Conservation (phyloP, 2,113 vertebrate species). For the Sitta europaea region DNA sequence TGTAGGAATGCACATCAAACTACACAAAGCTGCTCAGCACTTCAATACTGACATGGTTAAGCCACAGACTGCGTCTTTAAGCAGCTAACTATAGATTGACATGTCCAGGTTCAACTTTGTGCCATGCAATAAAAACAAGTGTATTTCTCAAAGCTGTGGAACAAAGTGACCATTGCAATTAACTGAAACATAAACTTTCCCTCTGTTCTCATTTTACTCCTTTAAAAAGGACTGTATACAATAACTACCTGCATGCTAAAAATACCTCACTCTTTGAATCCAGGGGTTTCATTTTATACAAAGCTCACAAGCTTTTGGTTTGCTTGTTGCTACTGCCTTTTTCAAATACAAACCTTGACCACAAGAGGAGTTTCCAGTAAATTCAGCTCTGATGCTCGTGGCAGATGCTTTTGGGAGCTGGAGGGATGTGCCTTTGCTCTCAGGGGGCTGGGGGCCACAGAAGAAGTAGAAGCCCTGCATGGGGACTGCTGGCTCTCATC, state of each 20-base stretch:
- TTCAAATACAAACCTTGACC: constrained; percentile 72
- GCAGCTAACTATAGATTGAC: not conserved
- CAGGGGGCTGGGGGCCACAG: constrained; percentile 38
- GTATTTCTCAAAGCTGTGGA: not conserved
- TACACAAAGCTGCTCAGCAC: not conserved
- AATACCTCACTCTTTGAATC: not conserved
- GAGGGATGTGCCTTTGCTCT: not conserved
- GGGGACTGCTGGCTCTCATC: constrained; percentile 62
- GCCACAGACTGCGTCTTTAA: not conserved
- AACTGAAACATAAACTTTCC: not conserved
- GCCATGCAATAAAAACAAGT: not conserved
- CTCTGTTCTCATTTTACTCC: not conserved
- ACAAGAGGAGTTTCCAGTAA: constrained; percentile 88
- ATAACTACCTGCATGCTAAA: not conserved
- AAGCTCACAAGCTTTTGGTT: not conserved
- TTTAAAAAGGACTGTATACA: not conserved
- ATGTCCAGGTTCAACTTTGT: not conserved
- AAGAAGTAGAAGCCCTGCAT: constrained; percentile 53
- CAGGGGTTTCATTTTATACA: not conserved
- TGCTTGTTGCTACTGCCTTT: not conserved
- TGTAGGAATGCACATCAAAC: not conserved
- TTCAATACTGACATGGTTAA: not conserved
- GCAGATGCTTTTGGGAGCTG: constrained; percentile 51
- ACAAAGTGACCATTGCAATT: not conserved
- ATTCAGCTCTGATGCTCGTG: constrained; percentile 78